Evolutionary conservation across 37 sponge, comb jelly and placozoan species (phyloP).

Genomic region (Tethya wilhelma): DNA sequence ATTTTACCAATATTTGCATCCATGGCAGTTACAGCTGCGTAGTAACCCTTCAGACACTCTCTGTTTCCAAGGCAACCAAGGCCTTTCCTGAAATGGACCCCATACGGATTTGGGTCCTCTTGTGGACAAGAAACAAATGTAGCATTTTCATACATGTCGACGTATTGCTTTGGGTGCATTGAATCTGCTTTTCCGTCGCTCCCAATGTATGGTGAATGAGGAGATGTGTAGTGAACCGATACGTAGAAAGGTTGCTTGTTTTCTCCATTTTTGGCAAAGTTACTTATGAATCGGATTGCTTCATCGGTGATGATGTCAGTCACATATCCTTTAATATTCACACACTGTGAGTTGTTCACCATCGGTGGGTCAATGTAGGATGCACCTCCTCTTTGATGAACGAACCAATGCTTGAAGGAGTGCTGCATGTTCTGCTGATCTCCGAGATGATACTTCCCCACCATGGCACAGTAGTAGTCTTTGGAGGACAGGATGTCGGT

Average conservation of each 20-base stretch:
- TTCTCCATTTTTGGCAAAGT: neutral
- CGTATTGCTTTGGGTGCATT: conserved; percentile 63
- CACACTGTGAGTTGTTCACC: conserved; percentile 66
- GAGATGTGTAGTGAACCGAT: conserved; percentile 79
- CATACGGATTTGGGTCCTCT: conserved; percentile 60
- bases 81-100: conserved; percentile 17
- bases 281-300: conserved; percentile 56
- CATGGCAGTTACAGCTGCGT: conserved; percentile 73
- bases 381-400: conserved; percentile 74
- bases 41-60: conserved; percentile 71
- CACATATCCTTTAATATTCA: conserved; percentile 55
- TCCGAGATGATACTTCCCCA: conserved; percentile 78
- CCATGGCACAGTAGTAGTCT: conserved; percentile 65
- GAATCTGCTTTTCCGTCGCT: conserved; percentile 62
- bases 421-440: conserved; percentile 59
- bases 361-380: conserved; percentile 73
- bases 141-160: conserved; percentile 64
- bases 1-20: conserved; percentile 72
- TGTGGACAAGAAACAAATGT: conserved; percentile 64
- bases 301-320: conserved; percentile 73
- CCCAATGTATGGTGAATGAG: conserved; percentile 66
- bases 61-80: conserved; percentile 59
- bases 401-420: conserved; percentile 77
- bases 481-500: conserved; percentile 57
- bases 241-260: conserved; percentile 50